Evolutionary conservation across 2,888 invertebrate species (phyloP).

Genomic region (Mamestra brassicae): DNA sequence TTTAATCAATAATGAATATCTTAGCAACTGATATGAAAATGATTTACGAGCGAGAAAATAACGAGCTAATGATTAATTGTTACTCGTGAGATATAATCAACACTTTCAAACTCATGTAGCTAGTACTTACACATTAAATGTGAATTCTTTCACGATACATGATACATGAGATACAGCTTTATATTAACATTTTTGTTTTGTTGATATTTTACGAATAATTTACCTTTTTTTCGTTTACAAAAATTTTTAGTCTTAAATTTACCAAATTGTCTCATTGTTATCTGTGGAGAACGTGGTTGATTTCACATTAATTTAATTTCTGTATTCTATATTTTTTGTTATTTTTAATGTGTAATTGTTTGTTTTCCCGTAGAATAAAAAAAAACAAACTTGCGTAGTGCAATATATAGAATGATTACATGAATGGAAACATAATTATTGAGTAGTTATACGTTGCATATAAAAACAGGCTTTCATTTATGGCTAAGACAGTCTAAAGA

Average conservation of each 20-base stretch:
- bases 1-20: background rate
- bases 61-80: background rate
- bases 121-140: background rate
- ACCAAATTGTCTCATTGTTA: no score
- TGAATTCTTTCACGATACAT: constrained; percentile 7
- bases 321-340: no score
- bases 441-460: background rate
- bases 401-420: background rate
- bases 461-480: no score
- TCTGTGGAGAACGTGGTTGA: no score
- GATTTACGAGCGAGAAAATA: background rate
- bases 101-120: background rate
- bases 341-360: no score
- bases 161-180: no score
- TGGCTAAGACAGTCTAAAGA: background rate
- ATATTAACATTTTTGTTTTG: no score
- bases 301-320: no score
- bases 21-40: background rate
- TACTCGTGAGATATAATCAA: background rate
- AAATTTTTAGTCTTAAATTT: no score
- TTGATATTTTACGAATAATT: no score
- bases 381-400: background rate
- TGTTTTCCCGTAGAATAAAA: no score
- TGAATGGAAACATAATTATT: background rate
- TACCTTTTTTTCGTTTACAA: no score